A percentile compares a stretch with the other conserved stretches of the same genome.
Evolutionary conservation across 1,140 invertebrate genomes (phyloP).

Genomic region (Nautilus pompilius): DNA sequence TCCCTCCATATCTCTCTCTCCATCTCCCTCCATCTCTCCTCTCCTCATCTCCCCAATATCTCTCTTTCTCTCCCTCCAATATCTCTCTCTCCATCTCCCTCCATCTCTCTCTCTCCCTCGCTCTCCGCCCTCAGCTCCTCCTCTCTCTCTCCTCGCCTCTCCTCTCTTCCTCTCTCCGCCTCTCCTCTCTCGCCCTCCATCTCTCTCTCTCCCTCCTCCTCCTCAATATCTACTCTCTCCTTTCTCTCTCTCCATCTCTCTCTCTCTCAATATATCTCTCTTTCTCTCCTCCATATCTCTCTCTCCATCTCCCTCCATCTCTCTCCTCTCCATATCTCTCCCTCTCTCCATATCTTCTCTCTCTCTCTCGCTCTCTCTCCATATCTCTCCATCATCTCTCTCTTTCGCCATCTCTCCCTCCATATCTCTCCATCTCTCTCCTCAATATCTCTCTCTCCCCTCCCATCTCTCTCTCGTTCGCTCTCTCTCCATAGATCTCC

Average conservation of each 20-base stretch:
- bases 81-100: neutral
- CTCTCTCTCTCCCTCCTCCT: neutral
- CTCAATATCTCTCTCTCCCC: neutral
- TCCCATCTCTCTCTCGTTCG: neutral
- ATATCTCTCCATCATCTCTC: neutral
- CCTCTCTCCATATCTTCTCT: neutral
- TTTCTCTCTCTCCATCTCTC: neutral
- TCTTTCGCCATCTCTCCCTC: neutral
- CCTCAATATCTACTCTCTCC: neutral
- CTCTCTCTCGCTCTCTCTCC: neutral
- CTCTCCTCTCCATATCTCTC: neutral
- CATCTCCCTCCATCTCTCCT: neutral
- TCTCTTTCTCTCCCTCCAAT: neutral
- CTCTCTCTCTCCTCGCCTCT: neutral
- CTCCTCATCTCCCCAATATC: neutral
- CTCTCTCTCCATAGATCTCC: neutral
- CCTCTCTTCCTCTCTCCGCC: neutral
- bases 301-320: neutral
- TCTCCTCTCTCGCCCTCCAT: neutral
- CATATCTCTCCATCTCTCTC: neutral
- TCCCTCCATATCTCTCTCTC: neutral
- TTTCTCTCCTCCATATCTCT: neutral
- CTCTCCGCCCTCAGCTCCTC: neutral
- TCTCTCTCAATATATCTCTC: neutral
- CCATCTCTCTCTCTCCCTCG: neutral